Percentiles rank a stretch among this genome's conserved stretches.
These are phyloP conservation scores for Amia ocellicauda DNA, from an alignment of 2,113 vertebrate genomes.

Conservation along the genomic window DNA sequence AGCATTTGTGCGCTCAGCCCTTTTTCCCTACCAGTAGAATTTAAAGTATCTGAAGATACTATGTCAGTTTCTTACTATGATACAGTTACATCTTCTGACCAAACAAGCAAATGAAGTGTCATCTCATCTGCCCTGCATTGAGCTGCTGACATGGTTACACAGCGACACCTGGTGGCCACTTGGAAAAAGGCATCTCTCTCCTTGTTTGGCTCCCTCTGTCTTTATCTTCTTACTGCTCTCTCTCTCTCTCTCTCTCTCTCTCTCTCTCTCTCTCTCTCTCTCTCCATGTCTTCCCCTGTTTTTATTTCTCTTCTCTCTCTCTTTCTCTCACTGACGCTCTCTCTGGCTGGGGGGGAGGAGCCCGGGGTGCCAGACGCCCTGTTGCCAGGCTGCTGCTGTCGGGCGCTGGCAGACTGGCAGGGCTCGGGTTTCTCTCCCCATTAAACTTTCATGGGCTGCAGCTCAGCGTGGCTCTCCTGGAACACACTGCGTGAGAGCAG, in stretches of 20 bases:
- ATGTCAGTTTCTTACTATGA: too few relatives aligned
- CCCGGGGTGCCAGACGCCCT: too few relatives aligned
- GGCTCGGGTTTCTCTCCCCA: constrained; percentile 7
- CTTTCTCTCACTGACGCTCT: constrained; percentile 7
- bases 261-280: constrained; percentile 14
- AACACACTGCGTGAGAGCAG: not conserved
- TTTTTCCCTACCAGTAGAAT: too few relatives aligned
- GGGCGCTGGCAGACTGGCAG: not conserved
- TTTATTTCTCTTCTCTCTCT: constrained; percentile 30
- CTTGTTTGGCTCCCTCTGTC: constrained; percentile 8
- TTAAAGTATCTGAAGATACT: too few relatives aligned
- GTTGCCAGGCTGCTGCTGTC: not conserved
- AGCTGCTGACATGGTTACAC: too few relatives aligned
- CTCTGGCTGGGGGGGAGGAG: not conserved
- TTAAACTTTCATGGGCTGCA: constrained; percentile 15
- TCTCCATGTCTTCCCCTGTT: constrained; percentile 19
- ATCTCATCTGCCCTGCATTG: too few relatives aligned
- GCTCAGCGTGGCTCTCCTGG: not conserved
- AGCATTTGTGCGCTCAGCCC: too few relatives aligned
- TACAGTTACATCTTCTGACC: too few relatives aligned
- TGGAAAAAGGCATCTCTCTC: too few relatives aligned
- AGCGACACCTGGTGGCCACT: too few relatives aligned
- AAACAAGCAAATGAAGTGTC: too few relatives aligned
- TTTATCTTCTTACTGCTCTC: constrained; percentile 21
- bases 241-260: constrained; percentile 15